Evolutionary conservation across 2,797 vertebrate species (phyloP).

Genomic region (Poeciliopsis gracilis): DNA sequence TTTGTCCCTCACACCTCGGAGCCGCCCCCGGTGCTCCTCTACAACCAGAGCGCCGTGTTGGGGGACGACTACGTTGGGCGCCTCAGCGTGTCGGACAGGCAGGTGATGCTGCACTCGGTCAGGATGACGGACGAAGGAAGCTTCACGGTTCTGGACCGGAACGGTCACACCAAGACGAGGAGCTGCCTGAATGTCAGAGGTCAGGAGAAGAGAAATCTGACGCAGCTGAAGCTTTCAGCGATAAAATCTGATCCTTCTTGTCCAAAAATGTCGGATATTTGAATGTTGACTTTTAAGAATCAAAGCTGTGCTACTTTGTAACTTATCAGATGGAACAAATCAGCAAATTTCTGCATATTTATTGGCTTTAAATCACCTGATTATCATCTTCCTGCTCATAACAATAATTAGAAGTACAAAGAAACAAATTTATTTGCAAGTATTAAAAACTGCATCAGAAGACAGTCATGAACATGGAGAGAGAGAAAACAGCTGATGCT

Average conservation of each 20-base stretch:
- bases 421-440: background rate
- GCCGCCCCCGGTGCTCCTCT: conserved; percentile 62
- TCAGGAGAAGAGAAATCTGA: conserved; percentile 42
- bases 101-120: conserved; percentile 71
- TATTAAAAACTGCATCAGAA: background rate
- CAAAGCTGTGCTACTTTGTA: no score
- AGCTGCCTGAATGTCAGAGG: conserved; percentile 82
- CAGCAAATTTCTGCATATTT: background rate
- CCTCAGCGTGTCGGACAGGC: conserved; percentile 64
- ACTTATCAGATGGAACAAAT: background rate
- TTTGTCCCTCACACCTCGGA: conserved; percentile 40
- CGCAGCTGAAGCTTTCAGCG: background rate
- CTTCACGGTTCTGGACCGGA: conserved; percentile 73
- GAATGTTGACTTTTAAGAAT: background rate
- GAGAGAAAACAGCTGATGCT: background rate
- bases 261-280: background rate
- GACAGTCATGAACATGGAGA: background rate
- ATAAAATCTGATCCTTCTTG: no score
- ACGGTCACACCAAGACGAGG: conserved; percentile 69
- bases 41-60: conserved; percentile 58
- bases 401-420: background rate
- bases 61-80: conserved; percentile 68
- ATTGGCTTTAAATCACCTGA: background rate
- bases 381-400: background rate
- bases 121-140: conserved; percentile 78